These are phyloP conservation scores for Marmota monax DNA, from an alignment of 2,113 vertebrate species.

Conservation along the genomic window DNA sequence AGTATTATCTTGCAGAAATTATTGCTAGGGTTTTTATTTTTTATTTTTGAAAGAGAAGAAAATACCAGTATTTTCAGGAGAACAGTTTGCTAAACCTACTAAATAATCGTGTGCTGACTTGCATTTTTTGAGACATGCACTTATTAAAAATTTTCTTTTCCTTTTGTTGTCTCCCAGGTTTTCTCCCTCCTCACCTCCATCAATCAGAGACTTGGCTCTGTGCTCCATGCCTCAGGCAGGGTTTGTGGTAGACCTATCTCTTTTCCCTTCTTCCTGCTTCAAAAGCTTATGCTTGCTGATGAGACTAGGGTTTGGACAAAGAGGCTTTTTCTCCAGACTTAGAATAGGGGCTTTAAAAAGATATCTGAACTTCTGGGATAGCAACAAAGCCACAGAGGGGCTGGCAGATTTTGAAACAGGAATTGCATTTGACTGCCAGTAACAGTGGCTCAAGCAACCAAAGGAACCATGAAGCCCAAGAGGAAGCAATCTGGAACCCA, in stretches of 20 bases:
- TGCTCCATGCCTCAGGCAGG: neutral
- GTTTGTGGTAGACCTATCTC: neutral
- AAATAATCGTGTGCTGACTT: neutral
- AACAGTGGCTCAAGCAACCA: neutral
- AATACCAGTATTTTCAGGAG: neutral
- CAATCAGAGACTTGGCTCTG: neutral
- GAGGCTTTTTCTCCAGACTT: neutral
- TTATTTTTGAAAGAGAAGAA: neutral
- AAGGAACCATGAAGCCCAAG: neutral
- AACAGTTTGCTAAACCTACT: constrained; percentile 3
- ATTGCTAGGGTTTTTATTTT: neutral
- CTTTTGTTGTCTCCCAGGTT: neutral
- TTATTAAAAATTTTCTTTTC: neutral
- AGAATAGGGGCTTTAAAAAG: neutral
- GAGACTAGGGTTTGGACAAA: neutral
- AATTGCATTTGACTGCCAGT: neutral
- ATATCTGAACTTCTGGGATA: neutral
- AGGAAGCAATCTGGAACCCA: neutral
- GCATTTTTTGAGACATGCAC: neutral
- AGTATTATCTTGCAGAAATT: constrained; percentile 32
- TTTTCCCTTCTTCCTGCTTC: neutral
- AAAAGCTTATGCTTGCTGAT: neutral
- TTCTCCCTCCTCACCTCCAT: neutral
- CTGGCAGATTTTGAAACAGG: neutral
- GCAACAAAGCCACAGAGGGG: neutral